phyloP scores from a whole-genome alignment of 1,140 invertebrate species.

The Aethina tumida region DNA sequence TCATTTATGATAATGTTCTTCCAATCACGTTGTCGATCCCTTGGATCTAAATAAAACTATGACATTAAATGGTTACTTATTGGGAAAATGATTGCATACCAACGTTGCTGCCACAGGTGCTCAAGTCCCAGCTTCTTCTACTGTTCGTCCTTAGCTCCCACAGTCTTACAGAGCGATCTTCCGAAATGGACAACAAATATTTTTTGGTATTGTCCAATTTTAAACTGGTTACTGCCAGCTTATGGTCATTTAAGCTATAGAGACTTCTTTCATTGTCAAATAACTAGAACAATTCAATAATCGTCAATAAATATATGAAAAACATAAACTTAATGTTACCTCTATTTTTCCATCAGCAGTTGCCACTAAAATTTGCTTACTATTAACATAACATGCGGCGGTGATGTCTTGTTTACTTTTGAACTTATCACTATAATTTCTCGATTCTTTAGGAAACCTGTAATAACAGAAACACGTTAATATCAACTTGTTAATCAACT shows the following conservation, averaged over 20 bases:
- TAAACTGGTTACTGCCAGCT: slow-evolving; percentile 10
- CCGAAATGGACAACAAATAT: slow-evolving; percentile 18
- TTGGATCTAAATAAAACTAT: slow-evolving; percentile 10
- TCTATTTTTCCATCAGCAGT: slow-evolving; percentile 17
- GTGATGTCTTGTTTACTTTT: slow-evolving; percentile 16
- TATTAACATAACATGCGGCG: slow-evolving; percentile 19
- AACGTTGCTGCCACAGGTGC: too few species aligned
- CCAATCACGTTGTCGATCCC: too few species aligned
- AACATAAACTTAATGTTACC: slow-evolving; percentile 9
- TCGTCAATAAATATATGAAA: slow-evolving; percentile 5
- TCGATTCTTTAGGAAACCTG: slow-evolving; percentile 3
- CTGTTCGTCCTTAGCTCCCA: slow-evolving; percentile 14
- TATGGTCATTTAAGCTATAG: slow-evolving; percentile 15
- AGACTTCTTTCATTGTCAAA: slow-evolving; percentile 18
- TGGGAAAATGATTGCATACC: too few species aligned
- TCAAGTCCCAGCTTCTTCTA: slow-evolving; percentile 8
- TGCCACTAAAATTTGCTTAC: slow-evolving; percentile 15
- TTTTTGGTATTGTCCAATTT: slow-evolving; percentile 13
- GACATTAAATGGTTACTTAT: not conserved
- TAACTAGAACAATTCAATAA: slow-evolving; percentile 13
- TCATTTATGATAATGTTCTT: too few species aligned
- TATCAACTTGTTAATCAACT: not conserved
- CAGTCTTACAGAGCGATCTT: slow-evolving; percentile 15
- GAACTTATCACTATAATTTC: slow-evolving; percentile 8
- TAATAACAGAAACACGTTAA: slow-evolving; percentile 3